Evolutionary conservation across 2,888 invertebrate species (phyloP), one percentile per base, ranked within the genome.

Genomic region (Dorcus hopei): DNA sequence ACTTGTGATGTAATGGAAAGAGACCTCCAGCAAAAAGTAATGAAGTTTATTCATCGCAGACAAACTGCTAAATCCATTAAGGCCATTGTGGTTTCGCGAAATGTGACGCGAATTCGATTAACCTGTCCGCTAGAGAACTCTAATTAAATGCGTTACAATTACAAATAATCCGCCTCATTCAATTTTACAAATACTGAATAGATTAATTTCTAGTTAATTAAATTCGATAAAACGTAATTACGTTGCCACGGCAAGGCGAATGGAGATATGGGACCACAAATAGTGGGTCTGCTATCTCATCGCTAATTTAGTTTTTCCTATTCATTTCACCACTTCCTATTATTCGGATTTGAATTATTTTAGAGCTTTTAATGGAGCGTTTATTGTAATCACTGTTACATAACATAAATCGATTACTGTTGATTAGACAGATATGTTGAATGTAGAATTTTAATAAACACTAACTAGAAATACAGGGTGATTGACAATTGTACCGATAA

Each of bases 21-120:
- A 45, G 45, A 45, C 45, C 23, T 45, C 9, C 19, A 54, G 57
- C 54, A 57, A 50, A 57, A 59, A 59, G 54, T 61, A 61, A 61
- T 61, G 61, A 54, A 61, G 56, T 57, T 52, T 61, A 45, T 61
- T 59, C 49, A 59, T 52, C 57, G 59, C 55, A 58, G 58, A 58
- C 55, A 59, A 61, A 58, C 56, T 58, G 54, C 38, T 45, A 23
- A 45, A 45, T 45, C 45, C 45, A 45, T 45, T 45, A 45, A 45
- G 45, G 45, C 19, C 45, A 45, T 45, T 45, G 45, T 45, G 45
- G 45, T 45, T 19, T 45, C 45, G 45, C 14, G 45, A 45, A 45
- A 45, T 45, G 45, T 23, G 45, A 45, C 45, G 23, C 45, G 23
- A 45, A 45, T 45, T 45, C 45, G 45, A 45, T 45, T 45, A 45